phyloP scores from a whole-genome alignment of 2,888 invertebrate species.

The Geotrupes spiniger region DNA sequence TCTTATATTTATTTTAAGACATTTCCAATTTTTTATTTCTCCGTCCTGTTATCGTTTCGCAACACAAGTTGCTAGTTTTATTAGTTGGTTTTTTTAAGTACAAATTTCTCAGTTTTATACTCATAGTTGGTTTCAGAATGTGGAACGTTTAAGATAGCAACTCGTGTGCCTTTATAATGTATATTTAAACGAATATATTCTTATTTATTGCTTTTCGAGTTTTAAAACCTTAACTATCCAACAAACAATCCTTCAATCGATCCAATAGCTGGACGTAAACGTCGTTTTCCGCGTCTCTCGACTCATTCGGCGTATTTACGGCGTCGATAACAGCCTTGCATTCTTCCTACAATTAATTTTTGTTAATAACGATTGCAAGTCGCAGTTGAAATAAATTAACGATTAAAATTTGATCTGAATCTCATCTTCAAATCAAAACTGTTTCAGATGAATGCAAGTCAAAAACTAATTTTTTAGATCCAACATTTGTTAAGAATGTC shows the following conservation, averaged over 20 bases:
- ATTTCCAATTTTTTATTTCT: too few relatives aligned
- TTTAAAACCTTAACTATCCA: constrained; percentile 1
- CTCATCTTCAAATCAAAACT: too few relatives aligned
- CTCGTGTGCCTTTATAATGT: constrained; percentile 11
- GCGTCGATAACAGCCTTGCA: constrained; percentile 2
- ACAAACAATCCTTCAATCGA: constrained; percentile 4
- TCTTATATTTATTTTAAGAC: too few relatives aligned
- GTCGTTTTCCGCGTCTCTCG: background rate
- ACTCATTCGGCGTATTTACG: background rate
- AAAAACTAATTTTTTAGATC: too few relatives aligned
- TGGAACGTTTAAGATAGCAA: background rate
- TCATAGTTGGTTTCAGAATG: constrained; percentile 1
- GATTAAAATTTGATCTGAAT: too few relatives aligned
- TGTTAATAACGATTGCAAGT: too few relatives aligned
- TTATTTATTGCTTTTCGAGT: background rate
- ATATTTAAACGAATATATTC: background rate
- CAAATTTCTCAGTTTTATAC: constrained; percentile 11
- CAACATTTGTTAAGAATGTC: too few relatives aligned
- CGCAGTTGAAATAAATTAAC: background rate
- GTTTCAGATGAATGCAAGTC: too few relatives aligned
- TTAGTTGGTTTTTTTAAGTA: constrained; percentile 8
- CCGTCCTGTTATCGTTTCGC: background rate
- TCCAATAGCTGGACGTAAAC: constrained; percentile 6
- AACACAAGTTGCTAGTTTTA: background rate
- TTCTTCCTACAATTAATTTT: constrained; percentile 16